A percentile compares a stretch with the other conserved stretches of the same genome.
phyloP scores from a whole-genome alignment of 2,113 vertebrate species.

The Zeus faber region DNA sequence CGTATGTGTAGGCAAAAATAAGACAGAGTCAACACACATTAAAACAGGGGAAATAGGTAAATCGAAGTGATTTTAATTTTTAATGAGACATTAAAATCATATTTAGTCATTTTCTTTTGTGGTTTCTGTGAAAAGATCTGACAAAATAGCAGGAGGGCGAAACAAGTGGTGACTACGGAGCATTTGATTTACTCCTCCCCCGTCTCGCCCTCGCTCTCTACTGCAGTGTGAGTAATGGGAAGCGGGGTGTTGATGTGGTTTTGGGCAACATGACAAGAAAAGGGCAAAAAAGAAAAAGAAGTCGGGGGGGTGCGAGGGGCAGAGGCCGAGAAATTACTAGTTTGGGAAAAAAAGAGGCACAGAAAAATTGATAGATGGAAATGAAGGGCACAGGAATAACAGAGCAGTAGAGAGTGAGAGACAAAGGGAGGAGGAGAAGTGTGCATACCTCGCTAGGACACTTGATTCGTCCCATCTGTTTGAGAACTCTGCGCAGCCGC shows the following conservation, averaged over 20 bases:
- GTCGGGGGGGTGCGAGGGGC: conserved; percentile 19
- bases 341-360: conserved; percentile 27
- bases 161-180: conserved; percentile 34
- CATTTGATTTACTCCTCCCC: conserved; percentile 30
- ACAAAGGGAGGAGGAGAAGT: conserved; percentile 22
- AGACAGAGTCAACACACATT: conserved; percentile 44
- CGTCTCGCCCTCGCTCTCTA: conserved; percentile 26
- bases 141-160: conserved; percentile 2
- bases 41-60: conserved; percentile 36
- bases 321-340: conserved; percentile 23
- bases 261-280: conserved; percentile 57
- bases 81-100: conserved; percentile 21
- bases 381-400: conserved; percentile 9
- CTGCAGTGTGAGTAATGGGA: conserved; percentile 41
- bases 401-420: conserved; percentile 20
- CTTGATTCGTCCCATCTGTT: conserved; percentile 96
- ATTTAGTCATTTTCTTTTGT: conserved; percentile 26
- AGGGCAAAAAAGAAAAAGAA: conserved; percentile 32
- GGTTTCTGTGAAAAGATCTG: conserved; percentile 17
- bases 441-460: conserved; percentile 88
- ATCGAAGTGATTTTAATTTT: conserved; percentile 20
- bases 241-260: conserved; percentile 59
- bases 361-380: conserved; percentile 28
- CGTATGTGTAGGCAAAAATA: conserved; percentile 38
- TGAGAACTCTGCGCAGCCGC: conserved; percentile 87